Evolutionary conservation across 1,140 invertebrate species (phyloP), one percentile per base, ranked within the genome.

Genomic region (Atta colombica): DNA sequence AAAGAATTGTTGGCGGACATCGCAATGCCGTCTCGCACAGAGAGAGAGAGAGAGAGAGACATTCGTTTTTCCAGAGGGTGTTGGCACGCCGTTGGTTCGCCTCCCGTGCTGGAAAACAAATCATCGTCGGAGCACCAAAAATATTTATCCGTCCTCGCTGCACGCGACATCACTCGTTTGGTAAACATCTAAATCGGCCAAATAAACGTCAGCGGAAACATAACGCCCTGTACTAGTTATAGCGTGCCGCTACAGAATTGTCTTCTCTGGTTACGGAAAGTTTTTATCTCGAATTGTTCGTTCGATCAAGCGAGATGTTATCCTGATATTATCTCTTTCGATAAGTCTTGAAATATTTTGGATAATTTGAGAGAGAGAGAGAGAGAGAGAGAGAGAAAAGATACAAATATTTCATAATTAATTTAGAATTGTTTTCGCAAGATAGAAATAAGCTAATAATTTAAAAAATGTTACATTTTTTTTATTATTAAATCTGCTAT

Each of bases 101-200:
- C 53, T 74, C 53, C 28, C n/a, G 39, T n/a, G 55, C 25, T 45
- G n/a, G 53, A 28, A 87, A 71, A 58, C 53, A 77, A 74, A 86
- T 77, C 63, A 65, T 35, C 35, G 51, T 49, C 58, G 72, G 68
- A 77, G 66, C 31, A 68, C 68, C 72, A 31, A 69, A 65, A 74
- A 87, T 78, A 77, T 90, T 89, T 89, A 88, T 87, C 60, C 68
- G 28, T n/a, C 39, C 60, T 28, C 14, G 60, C 53, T 49, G 16
- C 18, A 53, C 35, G 53, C 89, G 80, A 84, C 80, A 84, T 68
- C 55, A 28, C 39, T 75, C 69, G 80, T 84, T 84, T 74, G 74
- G 85, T 78, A 89, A 90, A 89, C 89, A 87, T 68, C 66, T 78
- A 87, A 90, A 90, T 89, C 85, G 88, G 21, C 8, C 65, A 75